Evolutionary conservation across 2,888 invertebrate species (phyloP).

Genomic region (Drosophila stalkeri): DNA sequence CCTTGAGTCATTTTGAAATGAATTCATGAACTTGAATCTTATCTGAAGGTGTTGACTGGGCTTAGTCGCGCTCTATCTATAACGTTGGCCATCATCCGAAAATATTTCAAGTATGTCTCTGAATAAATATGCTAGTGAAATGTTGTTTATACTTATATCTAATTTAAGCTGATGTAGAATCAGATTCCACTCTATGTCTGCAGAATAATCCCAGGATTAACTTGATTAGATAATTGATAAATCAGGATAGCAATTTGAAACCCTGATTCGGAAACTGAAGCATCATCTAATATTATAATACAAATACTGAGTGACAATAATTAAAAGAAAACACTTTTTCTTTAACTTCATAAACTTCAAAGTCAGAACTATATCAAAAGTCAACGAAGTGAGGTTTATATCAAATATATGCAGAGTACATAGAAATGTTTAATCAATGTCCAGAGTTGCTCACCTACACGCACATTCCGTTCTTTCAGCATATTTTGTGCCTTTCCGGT

Average conservation of each 20-base stretch:
- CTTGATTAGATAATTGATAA: too few relatives aligned
- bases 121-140: background rate
- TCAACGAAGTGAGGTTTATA: background rate
- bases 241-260: too few relatives aligned
- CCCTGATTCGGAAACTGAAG: too few relatives aligned
- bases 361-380: constrained; percentile 1
- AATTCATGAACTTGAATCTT: constrained; percentile 1
- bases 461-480: constrained; percentile 4
- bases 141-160: too few relatives aligned
- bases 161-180: too few relatives aligned
- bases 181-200: background rate
- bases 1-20: background rate
- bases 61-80: constrained; percentile 3
- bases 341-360: background rate
- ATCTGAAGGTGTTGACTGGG: constrained; percentile 2
- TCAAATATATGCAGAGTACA: background rate
- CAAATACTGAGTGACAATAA: too few relatives aligned
- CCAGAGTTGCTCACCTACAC: background rate
- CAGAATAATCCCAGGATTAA: too few relatives aligned
- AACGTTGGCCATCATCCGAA: background rate
- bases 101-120: background rate
- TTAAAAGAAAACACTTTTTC: too few relatives aligned
- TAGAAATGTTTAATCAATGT: background rate
- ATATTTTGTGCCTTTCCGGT: constrained; percentile 4
- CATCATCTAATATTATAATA: too few relatives aligned